Base-by-base conservation (phyloP, 2,888 invertebrate genomes). In the Enchytraeus crypticus region DNA sequence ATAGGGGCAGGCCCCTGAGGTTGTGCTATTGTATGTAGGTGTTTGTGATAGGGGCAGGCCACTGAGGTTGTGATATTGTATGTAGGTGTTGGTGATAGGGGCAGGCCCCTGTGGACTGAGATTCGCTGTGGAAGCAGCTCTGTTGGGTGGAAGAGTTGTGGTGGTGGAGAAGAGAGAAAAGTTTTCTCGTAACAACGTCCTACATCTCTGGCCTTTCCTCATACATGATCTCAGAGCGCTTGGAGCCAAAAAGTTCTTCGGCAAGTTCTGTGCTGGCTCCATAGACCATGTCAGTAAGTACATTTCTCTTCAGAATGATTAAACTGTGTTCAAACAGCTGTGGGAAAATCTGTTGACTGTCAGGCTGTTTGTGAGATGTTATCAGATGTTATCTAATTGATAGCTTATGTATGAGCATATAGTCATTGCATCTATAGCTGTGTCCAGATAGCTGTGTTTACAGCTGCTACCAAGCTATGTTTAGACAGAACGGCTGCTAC, bases 171-270 rank as follows among this genome's bases (percentile, higher is more conserved):
- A 96, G 79, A 84, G 97, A 57, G 96, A 96, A 80, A 85, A 77
- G 26, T 78, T 79, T 68, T 79, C 79, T 23, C 66, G 78, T 11
- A 96, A 98, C 82, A 98, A 98, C 79, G 96, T 98, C 32, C 85
- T 97, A 51, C 97, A 97, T 79, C 82, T 98, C 66, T 98, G 97
- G 97, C 95, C 96, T 54, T 96, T 92, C 80, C 92, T 97, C 51
- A 97, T 98, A 64, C 89, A 92, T 70, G 97, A 98, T 81, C 83
- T 98, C 69, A 85, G 89, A 61, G 87, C 87, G 66, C 84, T 97
- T 32, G 97, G 95, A 26, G 96, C 95, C 23, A 98, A 98, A 80
- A 93, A 95, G 77, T 97, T 98, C 83, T 96, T 92, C 77, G 96
- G 96, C 21, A 95, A 95, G 81, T 98, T 98, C 81, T 97, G 97